phyloP scores from a whole-genome alignment of 2,113 vertebrate species.

The Arenaria interpres region DNA sequence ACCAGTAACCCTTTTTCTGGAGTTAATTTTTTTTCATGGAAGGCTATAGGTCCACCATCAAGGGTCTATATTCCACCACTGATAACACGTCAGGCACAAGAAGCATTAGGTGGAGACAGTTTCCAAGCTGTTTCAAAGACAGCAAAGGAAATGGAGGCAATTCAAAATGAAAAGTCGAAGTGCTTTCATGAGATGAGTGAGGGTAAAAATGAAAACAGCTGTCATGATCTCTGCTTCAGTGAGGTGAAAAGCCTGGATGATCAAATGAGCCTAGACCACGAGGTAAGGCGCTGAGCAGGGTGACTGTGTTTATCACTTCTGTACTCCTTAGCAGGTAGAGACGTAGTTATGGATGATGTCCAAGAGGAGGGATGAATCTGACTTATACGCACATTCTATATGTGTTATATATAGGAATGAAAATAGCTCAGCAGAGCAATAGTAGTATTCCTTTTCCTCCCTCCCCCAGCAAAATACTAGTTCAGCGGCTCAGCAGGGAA shows the following conservation, averaged over 20 bases:
- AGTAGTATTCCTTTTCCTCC: neutral
- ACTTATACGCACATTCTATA: neutral
- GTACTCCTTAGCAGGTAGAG: neutral
- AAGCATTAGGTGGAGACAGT: neutral
- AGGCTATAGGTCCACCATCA: conserved; percentile 62
- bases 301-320: neutral
- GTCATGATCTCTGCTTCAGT: neutral
- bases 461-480: neutral
- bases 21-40: neutral
- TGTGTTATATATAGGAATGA: neutral
- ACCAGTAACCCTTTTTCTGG: neutral
- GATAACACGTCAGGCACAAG: fast-evolving
- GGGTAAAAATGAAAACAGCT: neutral
- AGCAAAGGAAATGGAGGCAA: neutral
- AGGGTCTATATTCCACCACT: conserved; percentile 50
- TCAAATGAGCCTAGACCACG: neutral
- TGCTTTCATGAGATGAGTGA: neutral
- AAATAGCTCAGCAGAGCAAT: neutral
- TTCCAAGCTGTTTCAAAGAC: neutral
- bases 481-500: neutral
- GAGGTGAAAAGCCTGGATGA: neutral
- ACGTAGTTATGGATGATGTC: neutral
- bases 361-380: neutral
- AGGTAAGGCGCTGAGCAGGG: conserved; percentile 50
- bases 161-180: neutral